Conservation (phyloP, 2,888 invertebrate genomes). For the Eristalis intricaria region DNA sequence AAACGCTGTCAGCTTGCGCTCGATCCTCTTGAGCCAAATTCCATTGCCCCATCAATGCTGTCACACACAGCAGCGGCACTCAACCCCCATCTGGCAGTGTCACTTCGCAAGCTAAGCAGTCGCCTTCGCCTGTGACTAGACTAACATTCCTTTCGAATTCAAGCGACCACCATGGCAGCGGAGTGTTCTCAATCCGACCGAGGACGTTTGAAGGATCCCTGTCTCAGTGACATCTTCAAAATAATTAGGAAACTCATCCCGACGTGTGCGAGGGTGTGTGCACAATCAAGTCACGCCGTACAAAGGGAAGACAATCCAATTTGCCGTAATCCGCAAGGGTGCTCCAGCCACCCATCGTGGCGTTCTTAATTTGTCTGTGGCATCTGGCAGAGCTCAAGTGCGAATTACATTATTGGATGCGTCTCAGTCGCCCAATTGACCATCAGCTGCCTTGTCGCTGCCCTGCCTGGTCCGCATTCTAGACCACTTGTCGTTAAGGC, state of each 20-base stretch:
- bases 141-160: no score
- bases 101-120: no score
- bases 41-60: no score
- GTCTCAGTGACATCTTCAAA: conserved; percentile 20
- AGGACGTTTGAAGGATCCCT: neutral
- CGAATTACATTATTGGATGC: conserved; percentile 46
- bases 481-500: conserved; percentile 43
- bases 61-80: neutral
- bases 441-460: neutral
- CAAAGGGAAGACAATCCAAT: conserved; percentile 23
- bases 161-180: no score
- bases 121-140: no score
- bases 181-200: no score
- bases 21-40: no score
- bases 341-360: conserved; percentile 4
- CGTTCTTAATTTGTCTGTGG: conserved; percentile 31
- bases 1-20: no score
- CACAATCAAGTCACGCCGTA: conserved; percentile 32
- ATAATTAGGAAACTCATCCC: conserved; percentile 50
- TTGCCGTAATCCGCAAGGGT: conserved; percentile 14
- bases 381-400: conserved; percentile 51
- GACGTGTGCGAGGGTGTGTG: neutral
- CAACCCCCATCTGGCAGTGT: neutral
- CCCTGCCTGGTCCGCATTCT: conserved; percentile 28
- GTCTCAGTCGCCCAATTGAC: conserved; percentile 28